Base-by-base conservation (phyloP, 2,797 vertebrate genomes). In the Otolemur crassicaudatus region DNA sequence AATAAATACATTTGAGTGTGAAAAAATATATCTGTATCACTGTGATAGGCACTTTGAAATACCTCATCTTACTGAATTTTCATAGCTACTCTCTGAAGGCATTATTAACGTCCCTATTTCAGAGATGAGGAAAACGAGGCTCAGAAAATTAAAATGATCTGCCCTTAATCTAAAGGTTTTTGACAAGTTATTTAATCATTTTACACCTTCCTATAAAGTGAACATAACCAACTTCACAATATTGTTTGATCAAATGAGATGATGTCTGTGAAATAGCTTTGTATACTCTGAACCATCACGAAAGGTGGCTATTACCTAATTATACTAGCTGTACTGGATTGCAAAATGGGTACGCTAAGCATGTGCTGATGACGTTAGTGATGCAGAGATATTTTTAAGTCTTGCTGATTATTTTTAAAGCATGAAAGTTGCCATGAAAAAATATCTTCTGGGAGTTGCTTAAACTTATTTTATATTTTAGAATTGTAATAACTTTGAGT, bases 401-500 rank as follows among this genome's bases (percentile, higher is more conserved):
- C 20, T 94, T 92, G 56, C 61, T 69, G 29, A 87, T 69, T 73
- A 34, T 63, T 65, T 88, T 92, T 87, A 37, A 94, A 79, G 14
- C 11, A 53, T 89, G 61, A 31, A 72, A 67, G 12, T 80, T 84
- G 7, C 8, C 22, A 25, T 63, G 43, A 88, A 75, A 85, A 61
- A 91, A 65, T 17, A 72, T n/a, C 2, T 72, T 85, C 83, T 84
- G 34, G 17, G 46, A 65, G 75, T 92, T 92, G 22, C n/a, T 90
- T 43, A 93, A 92, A 73, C 22, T 31, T 85, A 63, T 87, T 85
- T 94, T 86, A 61, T 69, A 34, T 84, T 76, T 85, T 69, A 83
- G 14, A 92, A 37, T 82, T 92, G 2, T 69, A 14, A 73, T 90
- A 87, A 75, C 4, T 87, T 94, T 90, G 17, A 85, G 76, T 90